Percentiles rank a stretch among this genome's conserved stretches.
These are phyloP conservation scores for Ephydatia muelleri DNA, from an alignment of 37 sponge, comb jelly and placozoan genomes.

Conservation along the genomic window DNA sequence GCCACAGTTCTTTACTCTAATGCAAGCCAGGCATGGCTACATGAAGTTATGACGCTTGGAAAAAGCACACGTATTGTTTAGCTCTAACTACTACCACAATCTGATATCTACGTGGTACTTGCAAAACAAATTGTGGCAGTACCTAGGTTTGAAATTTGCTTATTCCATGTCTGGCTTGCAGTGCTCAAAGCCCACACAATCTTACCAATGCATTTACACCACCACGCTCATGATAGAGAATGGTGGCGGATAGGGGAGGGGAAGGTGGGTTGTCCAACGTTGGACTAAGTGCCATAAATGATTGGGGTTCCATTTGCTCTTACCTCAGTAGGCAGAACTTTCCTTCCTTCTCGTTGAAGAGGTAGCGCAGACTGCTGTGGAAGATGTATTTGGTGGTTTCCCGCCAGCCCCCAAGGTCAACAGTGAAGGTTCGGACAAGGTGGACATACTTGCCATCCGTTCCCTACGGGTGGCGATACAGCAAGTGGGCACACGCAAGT, in stretches of 20 bases:
- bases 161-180: no score
- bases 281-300: neutral
- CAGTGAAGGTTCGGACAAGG: neutral
- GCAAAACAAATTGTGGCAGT: no score
- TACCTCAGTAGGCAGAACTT: conserved; percentile 29
- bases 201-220: no score
- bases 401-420: neutral
- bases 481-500: no score
- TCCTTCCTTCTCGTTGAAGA: conserved; percentile 20
- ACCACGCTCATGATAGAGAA: neutral
- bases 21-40: no score
- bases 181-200: no score
- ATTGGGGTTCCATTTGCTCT: neutral
- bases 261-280: neutral
- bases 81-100: no score
- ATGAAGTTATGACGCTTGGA: no score
- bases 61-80: no score
- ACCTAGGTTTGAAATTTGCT: no score
- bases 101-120: no score
- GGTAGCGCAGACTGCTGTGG: conserved; percentile 17
- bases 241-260: neutral
- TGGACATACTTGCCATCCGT: neutral
- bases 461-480: neutral
- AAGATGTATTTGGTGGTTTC: neutral
- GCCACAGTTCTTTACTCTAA: no score